Base-by-base conservation (phyloP, 1,140 invertebrate genomes). In the Leptopilina boulardi region DNA sequence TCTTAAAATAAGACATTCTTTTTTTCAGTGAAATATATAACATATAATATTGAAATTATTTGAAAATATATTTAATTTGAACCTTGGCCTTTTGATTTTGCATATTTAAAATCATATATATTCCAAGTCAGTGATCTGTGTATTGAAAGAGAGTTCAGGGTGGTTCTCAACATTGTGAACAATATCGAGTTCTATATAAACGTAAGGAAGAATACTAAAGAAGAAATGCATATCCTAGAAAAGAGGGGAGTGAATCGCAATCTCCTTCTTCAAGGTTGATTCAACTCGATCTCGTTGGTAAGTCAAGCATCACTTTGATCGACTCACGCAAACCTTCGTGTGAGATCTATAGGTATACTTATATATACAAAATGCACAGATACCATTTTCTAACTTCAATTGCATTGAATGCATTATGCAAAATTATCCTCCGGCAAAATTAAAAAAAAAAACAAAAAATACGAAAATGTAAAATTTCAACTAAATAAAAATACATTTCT, bases 271-370 rank as follows among this genome's bases (percentile, higher is more conserved):
- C 59, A 66, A 66, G 59, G 59, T 66, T 66, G 59, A 66, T 66
- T 66, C 59, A 66, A 30, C 59, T 30, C 26, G 59, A 30, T 66
- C 59, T 66, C 23, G 26, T 66, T 66, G 59, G 59, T 6, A 66
- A 66, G 59, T 66, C 59, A 66, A 66, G 59, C 59, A 66, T 66
- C 59, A 66, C 59, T 66, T 66, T 66, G 59, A 66, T 66, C 59
- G 59, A 66, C 26, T 66, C 59, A 66, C 59, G 59, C 59, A 66
- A 66, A 66, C 59, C 59, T 66, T 66, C 59, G 59, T 66, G 59
- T 66, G 59, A 66, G 59, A 66, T 66, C 59, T 66, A 66, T n/a
- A 38, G 26, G 59, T 66, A n/a, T n/a, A 66, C 59, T 66, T 26
- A n/a, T n/a, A n/a, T n/a, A n/a, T n/a, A n/a, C n/a, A 56, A 6